Evolutionary conservation across 2,113 vertebrate species (phyloP), one percentile per base, ranked within the genome.

Genomic region (Panurus biarmicus): DNA sequence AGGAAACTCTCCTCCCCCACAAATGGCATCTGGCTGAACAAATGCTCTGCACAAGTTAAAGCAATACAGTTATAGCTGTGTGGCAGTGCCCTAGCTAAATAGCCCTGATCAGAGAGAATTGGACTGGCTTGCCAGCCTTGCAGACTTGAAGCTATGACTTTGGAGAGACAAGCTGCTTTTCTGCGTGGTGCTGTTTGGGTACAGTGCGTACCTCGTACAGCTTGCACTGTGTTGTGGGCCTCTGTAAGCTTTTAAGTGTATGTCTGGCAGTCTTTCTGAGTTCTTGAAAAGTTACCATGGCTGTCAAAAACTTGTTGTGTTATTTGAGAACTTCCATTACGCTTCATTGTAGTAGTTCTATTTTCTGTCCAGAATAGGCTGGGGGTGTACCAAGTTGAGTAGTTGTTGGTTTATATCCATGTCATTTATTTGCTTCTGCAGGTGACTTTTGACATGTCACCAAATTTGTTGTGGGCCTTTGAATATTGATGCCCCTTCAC

Each of bases 1-100:
- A 79, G 94, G 92, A 85, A 91, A 58, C 82, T 81, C n/a, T 91
- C 36, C 87, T 89, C 89, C 87, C 70, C 58, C 48, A n/a, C 13
- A 1, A 58, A 58, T 75, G 85, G 82, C 67, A 76, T 94, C 81
- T 94, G 81, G 42, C 90, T 91, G 74, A 87, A 62, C 45, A 57
- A 77, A 50, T 79, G 71, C 50, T 79, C 82, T 89, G 78, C 35
- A 31, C 74, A 56, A 90, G 78, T 87, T 90, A 75, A 82, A 69
- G 70, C 50, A 42, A 1, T 94, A 45, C 36, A 28, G 48, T 79
- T 79, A 48, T 0, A 53, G 14, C 57, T 65, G 23, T 91, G 57
- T 85, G 57, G 24, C 69, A 71, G 51, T 60, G 17, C 28, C 35
- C 42, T 74, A 19, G n/a, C 48, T 75, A 12, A 82, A 64, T 48